A percentile compares a stretch with the other conserved stretches of the same genome.
Conservation (phyloP, 2,113 vertebrate species). For the Lophius piscatorius region DNA sequence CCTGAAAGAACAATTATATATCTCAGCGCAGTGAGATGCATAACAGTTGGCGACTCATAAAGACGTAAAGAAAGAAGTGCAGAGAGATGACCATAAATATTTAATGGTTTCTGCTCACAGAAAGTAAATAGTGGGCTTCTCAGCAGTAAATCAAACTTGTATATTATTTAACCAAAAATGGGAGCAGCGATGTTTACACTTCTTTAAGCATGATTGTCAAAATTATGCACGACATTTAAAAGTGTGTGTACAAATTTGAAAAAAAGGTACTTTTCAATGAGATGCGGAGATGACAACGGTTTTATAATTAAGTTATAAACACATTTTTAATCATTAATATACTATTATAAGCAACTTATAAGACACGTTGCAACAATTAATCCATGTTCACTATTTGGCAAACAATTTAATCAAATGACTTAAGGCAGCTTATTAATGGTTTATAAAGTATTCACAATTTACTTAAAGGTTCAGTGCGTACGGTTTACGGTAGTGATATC, state of each 20-base stretch:
- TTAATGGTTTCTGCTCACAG: constrained; percentile 62
- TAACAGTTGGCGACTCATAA: constrained; percentile 57
- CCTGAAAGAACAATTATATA: constrained; percentile 41
- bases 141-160: constrained; percentile 55
- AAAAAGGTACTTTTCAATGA: too few relatives aligned
- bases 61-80: constrained; percentile 51
- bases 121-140: constrained; percentile 46
- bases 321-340: too few relatives aligned
- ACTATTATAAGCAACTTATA: too few relatives aligned
- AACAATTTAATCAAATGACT: too few relatives aligned
- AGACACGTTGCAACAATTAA: too few relatives aligned
- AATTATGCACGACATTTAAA: constrained; percentile 26
- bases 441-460: too few relatives aligned
- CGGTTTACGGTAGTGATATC: too few relatives aligned
- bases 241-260: constrained; percentile 10
- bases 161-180: constrained; percentile 32
- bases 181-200: constrained; percentile 22
- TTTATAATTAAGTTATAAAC: too few relatives aligned
- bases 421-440: too few relatives aligned
- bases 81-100: constrained; percentile 64
- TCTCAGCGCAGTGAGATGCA: constrained; percentile 56
- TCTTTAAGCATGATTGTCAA: constrained; percentile 26
- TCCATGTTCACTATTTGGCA: too few relatives aligned
- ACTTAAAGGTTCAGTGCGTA: too few relatives aligned
- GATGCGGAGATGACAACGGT: too few relatives aligned